phyloP scores from a whole-genome alignment of 2,113 vertebrate genomes.

The Aspiorhynchus laticeps region DNA sequence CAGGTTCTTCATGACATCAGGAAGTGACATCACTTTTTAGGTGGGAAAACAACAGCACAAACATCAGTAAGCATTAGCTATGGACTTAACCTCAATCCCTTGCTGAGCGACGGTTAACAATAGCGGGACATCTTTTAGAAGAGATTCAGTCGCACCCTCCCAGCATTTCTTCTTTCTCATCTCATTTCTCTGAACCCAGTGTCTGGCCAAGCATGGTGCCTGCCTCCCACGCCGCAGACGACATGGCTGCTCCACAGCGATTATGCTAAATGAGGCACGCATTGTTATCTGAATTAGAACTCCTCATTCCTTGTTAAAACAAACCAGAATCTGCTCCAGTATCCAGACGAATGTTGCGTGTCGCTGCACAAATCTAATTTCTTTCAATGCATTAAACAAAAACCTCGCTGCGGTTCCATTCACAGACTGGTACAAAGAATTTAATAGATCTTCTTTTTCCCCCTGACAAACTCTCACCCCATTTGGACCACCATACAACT shows the following conservation, averaged over 20 bases:
- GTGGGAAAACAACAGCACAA: no score
- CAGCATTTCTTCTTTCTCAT: background rate
- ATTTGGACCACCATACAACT: conserved; percentile 49
- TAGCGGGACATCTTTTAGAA: background rate
- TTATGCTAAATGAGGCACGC: conserved; percentile 40
- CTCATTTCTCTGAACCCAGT: background rate
- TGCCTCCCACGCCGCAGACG: conserved; percentile 28
- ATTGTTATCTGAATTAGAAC: conserved; percentile 53
- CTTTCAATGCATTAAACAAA: background rate
- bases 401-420: conserved; percentile 11
- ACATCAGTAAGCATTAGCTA: background rate
- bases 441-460: conserved; percentile 33
- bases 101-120: background rate
- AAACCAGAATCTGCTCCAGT: conserved; percentile 23
- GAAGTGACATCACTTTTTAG: background rate
- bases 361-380: conserved; percentile 50
- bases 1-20: no score
- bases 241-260: conserved; percentile 33
- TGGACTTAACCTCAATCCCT: background rate
- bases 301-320: conserved; percentile 45
- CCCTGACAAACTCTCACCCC: background rate
- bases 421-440: conserved; percentile 30
- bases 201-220: conserved; percentile 1
- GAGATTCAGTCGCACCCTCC: background rate
- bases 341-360: conserved; percentile 26